Conservation (phyloP, 1,140 invertebrate genomes). For the Procambarus virginalis region DNA sequence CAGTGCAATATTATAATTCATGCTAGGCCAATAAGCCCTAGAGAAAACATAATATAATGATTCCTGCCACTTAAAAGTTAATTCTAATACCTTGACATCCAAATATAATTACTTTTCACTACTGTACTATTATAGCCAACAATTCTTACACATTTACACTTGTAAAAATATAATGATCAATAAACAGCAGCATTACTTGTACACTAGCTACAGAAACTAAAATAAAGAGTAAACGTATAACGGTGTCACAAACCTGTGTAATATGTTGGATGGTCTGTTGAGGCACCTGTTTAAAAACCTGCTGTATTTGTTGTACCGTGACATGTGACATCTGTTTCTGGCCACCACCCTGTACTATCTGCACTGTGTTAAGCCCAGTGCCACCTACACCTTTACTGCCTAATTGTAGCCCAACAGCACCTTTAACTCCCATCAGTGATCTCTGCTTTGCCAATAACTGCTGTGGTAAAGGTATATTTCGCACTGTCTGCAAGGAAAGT, state of each 20-base stretch:
- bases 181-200: too few relatives aligned
- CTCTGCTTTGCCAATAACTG: constrained; percentile 54
- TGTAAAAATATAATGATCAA: too few relatives aligned
- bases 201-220: too few relatives aligned
- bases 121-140: too few relatives aligned
- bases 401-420: constrained; percentile 68
- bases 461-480: constrained; percentile 58
- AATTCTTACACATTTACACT: too few relatives aligned
- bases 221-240: too few relatives aligned
- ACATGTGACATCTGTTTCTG: constrained; percentile 80
- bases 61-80: too few relatives aligned
- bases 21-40: too few relatives aligned
- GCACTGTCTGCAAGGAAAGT: constrained; percentile 50
- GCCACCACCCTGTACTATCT: constrained; percentile 78
- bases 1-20: too few relatives aligned
- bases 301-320: constrained; percentile 85
- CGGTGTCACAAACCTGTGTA: constrained; percentile 74
- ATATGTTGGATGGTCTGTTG: constrained; percentile 76
- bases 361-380: constrained; percentile 72
- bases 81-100: too few relatives aligned
- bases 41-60: too few relatives aligned
- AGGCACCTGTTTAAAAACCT: constrained; percentile 80
- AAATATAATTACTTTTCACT: too few relatives aligned
- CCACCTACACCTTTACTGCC: constrained; percentile 67
- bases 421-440: constrained; percentile 64